phyloP scores from a whole-genome alignment of 2,797 vertebrate genomes.

The Myiothlypis chrysogaster region DNA sequence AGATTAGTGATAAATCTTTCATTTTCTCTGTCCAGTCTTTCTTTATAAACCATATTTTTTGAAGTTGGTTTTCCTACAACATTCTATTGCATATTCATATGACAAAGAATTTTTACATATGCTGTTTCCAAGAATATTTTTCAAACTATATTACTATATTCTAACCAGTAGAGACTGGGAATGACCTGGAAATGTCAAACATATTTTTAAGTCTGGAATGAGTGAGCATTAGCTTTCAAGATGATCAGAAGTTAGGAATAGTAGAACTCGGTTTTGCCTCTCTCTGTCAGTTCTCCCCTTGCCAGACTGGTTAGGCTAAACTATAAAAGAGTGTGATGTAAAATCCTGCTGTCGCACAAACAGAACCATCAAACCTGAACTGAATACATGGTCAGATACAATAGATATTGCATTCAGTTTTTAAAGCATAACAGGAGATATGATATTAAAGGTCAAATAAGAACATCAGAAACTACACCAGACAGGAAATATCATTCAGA shows the following conservation, averaged over 20 bases:
- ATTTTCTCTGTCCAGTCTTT: background rate
- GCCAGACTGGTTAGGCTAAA: background rate
- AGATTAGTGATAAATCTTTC: background rate
- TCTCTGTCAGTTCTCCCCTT: background rate
- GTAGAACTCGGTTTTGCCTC: background rate
- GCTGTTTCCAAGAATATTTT: background rate
- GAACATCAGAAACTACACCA: background rate
- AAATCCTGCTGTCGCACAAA: background rate
- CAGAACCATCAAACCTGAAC: background rate
- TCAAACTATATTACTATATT: background rate
- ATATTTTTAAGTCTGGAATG: background rate
- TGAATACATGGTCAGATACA: background rate
- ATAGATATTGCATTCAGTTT: background rate
- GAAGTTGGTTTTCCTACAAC: background rate
- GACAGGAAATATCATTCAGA: background rate
- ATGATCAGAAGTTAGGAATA: background rate
- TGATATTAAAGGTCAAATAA: background rate
- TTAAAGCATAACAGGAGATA: background rate
- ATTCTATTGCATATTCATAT: background rate
- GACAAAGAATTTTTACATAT: background rate
- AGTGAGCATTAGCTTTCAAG: background rate
- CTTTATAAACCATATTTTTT: background rate
- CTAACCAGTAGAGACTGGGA: background rate
- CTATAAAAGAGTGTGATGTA: background rate
- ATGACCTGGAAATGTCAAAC: conserved; percentile 5